Evolutionary conservation across 2,113 vertebrate species (phyloP).

Genomic region (Planiliza haematocheilus): DNA sequence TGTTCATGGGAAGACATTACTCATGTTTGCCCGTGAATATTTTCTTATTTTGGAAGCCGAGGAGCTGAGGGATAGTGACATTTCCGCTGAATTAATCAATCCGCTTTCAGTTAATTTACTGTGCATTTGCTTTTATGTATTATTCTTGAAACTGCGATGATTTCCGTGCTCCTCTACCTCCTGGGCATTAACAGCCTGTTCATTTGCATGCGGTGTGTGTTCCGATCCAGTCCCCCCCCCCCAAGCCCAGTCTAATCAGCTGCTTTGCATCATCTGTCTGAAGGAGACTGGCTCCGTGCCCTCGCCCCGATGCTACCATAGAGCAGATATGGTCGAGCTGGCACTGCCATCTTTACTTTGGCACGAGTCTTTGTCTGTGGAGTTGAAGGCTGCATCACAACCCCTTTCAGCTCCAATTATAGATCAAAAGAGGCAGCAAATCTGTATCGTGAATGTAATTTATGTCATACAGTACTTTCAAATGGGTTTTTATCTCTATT

Average conservation of each 20-base stretch:
- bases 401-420: conserved; percentile 44
- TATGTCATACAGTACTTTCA: conserved; percentile 38
- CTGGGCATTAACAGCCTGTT: conserved; percentile 33
- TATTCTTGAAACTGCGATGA: conserved; percentile 14
- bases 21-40: conserved; percentile 16
- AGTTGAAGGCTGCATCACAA: conserved; percentile 44
- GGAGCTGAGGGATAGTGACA: conserved; percentile 1
- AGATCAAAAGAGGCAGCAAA: conserved; percentile 42
- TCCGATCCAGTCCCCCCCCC: conserved; percentile 40
- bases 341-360: conserved; percentile 64
- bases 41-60: conserved; percentile 2
- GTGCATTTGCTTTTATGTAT: conserved; percentile 16
- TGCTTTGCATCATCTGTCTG: conserved; percentile 65
- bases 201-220: conserved; percentile 44
- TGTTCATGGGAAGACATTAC: conserved; percentile 11
- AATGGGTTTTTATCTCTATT: conserved; percentile 28
- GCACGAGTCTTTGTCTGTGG: conserved; percentile 32
- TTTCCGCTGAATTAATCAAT: background rate
- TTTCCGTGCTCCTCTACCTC: conserved; percentile 22
- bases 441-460: conserved; percentile 36
- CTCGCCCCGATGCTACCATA: conserved; percentile 44
- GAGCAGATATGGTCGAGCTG: conserved; percentile 55
- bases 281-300: conserved; percentile 62
- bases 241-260: conserved; percentile 55
- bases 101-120: conserved; percentile 7